Evolutionary conservation across 2,888 invertebrate genomes (phyloP).

Genomic region (Tetranychus truncatus): DNA sequence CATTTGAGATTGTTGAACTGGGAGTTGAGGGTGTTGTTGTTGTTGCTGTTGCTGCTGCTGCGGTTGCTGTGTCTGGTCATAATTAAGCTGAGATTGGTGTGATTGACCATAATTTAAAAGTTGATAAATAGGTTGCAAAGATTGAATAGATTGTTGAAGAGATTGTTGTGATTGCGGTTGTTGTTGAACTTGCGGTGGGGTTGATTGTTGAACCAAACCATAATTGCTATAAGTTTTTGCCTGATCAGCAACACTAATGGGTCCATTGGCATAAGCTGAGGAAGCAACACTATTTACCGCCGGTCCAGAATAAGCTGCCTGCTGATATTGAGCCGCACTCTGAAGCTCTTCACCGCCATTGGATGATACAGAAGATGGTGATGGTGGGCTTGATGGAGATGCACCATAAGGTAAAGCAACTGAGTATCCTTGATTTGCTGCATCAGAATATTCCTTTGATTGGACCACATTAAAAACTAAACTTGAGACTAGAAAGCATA

Average conservation of each 20-base stretch:
- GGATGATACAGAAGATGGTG: neutral
- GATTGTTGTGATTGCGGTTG: neutral
- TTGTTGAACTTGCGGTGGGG: neutral
- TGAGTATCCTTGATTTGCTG: neutral
- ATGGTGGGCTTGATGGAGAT: neutral
- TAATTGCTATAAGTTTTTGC: neutral
- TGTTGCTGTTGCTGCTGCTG: constrained; percentile 21
- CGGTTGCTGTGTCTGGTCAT: constrained; percentile 22
- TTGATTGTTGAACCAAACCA: neutral
- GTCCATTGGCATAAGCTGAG: neutral
- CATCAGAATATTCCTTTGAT: neutral
- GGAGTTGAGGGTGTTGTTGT: constrained; percentile 7
- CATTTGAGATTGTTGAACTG: neutral
- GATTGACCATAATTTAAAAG: neutral
- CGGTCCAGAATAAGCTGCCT: neutral
- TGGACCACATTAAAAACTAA: neutral
- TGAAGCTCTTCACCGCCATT: neutral
- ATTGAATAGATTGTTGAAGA: neutral
- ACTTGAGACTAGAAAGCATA: neutral
- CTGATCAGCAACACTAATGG: neutral
- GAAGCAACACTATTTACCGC: neutral
- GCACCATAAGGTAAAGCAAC: constrained; percentile 1
- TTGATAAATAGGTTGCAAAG: neutral
- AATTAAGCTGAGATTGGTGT: neutral
- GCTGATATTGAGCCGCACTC: constrained; percentile 5